Evolutionary conservation across 1,140 invertebrate genomes (phyloP).

Genomic region (Drosophila bocqueti): DNA sequence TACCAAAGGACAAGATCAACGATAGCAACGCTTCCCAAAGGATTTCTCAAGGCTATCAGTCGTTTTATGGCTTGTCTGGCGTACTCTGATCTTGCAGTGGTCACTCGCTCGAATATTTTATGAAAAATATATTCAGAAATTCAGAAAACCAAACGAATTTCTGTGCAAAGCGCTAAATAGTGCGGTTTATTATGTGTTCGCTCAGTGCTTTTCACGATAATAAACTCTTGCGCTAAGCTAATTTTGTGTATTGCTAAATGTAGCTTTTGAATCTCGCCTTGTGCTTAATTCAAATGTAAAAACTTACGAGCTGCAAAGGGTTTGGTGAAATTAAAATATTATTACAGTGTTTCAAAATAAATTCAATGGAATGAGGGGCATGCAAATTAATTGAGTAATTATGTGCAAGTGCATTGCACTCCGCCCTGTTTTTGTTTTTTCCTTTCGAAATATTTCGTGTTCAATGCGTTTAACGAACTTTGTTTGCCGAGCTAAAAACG

Average conservation of each 20-base stretch:
- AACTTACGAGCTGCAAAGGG: slow-evolving; percentile 75
- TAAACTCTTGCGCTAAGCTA: slow-evolving; percentile 73
- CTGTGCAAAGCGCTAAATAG: slow-evolving; percentile 53
- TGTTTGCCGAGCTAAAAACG: slow-evolving; percentile 17
- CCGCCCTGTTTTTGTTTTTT: neutral
- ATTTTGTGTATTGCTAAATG: slow-evolving; percentile 14
- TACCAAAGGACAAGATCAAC: slow-evolving; percentile 46
- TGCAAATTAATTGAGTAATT: slow-evolving; percentile 31
- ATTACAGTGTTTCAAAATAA: slow-evolving; percentile 57
- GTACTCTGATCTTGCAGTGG: slow-evolving; percentile 62
- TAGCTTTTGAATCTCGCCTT: slow-evolving; percentile 35
- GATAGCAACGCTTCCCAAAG: slow-evolving; percentile 15
- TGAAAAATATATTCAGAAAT: slow-evolving; percentile 44
- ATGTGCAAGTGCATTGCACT: slow-evolving; percentile 62
- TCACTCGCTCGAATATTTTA: slow-evolving; percentile 26
- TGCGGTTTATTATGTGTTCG: slow-evolving; percentile 80
- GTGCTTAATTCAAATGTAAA: slow-evolving; percentile 63
- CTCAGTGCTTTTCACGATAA: slow-evolving; percentile 84
- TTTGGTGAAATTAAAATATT: slow-evolving; percentile 55
- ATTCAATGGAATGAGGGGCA: slow-evolving; percentile 32
- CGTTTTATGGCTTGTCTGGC: slow-evolving; percentile 39
- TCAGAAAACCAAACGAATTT: slow-evolving; percentile 25
- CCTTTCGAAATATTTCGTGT: slow-evolving; percentile 33
- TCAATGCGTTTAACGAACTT: slow-evolving; percentile 79
- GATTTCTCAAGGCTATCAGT: slow-evolving; percentile 45